Conservation (phyloP, 2,797 vertebrate genomes). For the Chloroceryle inda region DNA sequence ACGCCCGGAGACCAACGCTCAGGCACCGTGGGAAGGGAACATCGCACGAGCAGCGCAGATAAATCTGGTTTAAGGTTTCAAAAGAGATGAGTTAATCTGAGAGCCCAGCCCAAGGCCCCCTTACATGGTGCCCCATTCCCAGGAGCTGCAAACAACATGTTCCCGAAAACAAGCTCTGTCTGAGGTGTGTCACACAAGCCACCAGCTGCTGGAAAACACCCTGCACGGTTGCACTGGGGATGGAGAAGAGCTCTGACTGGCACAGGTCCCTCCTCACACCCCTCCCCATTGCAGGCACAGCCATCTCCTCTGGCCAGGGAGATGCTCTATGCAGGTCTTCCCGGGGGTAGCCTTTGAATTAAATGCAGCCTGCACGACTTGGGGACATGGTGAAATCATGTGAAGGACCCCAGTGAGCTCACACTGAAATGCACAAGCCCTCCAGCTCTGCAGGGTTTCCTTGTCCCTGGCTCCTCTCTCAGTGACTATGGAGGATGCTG, state of each 20-base stretch:
- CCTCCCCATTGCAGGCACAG: not conserved
- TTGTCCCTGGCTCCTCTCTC: not conserved
- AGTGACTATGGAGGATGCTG: not conserved
- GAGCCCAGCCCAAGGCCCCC: conserved; percentile 10
- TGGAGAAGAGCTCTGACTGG: not conserved
- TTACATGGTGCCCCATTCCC: not conserved
- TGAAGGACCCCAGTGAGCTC: not conserved
- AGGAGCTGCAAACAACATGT: not conserved
- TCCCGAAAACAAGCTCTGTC: not conserved
- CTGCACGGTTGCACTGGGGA: rapidly evolving
- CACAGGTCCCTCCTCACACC: not conserved
- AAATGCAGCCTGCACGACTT: not conserved
- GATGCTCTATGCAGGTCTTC: not conserved
- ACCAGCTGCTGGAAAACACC: conserved; percentile 1
- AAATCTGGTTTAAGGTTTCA: conserved; percentile 24
- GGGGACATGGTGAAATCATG: rapidly evolving
- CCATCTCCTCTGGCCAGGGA: not conserved
- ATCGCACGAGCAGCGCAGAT: not conserved
- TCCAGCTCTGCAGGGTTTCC: not conserved
- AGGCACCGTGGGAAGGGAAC: conserved; percentile 13
- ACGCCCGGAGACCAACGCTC: not conserved
- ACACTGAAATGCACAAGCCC: not conserved
- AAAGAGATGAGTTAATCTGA: conserved; percentile 41
- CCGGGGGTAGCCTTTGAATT: not conserved
- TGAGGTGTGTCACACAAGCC: not conserved